phyloP scores from a whole-genome alignment of 2,797 vertebrate species.

The Masticophis lateralis region DNA sequence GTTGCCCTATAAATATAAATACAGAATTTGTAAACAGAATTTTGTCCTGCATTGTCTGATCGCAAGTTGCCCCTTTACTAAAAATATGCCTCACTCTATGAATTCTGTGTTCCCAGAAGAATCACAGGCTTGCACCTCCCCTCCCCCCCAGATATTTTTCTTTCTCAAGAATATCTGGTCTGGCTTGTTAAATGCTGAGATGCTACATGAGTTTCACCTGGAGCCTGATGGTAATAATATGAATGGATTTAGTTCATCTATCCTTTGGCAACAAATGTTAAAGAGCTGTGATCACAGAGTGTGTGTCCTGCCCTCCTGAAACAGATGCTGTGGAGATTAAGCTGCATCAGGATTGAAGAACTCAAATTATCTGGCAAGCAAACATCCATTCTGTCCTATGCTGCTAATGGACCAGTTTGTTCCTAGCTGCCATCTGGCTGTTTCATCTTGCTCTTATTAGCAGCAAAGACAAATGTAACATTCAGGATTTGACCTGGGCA shows the following conservation, averaged over 20 bases:
- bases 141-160: not conserved
- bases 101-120: not conserved
- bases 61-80: not conserved
- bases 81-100: not conserved
- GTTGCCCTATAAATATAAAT: not conserved
- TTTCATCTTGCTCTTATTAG: not conserved
- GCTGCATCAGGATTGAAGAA: constrained; percentile 24
- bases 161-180: not conserved
- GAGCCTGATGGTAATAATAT: not conserved
- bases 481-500: not conserved
- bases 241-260: constrained; percentile 26
- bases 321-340: constrained; percentile 57
- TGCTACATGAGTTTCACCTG: not conserved
- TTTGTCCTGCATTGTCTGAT: not conserved
- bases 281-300: constrained; percentile 25
- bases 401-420: constrained; percentile 7
- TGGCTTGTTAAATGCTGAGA: not conserved
- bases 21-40: not conserved
- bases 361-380: constrained; percentile 3
- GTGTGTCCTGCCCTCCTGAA: constrained; percentile 6
- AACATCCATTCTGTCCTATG: constrained; percentile 19
- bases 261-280: constrained; percentile 10
- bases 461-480: not conserved
- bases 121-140: no score
- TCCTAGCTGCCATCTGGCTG: constrained; percentile 9